Base-by-base conservation (phyloP, 2,113 vertebrate species). In the Hiodon tergisus region DNA sequence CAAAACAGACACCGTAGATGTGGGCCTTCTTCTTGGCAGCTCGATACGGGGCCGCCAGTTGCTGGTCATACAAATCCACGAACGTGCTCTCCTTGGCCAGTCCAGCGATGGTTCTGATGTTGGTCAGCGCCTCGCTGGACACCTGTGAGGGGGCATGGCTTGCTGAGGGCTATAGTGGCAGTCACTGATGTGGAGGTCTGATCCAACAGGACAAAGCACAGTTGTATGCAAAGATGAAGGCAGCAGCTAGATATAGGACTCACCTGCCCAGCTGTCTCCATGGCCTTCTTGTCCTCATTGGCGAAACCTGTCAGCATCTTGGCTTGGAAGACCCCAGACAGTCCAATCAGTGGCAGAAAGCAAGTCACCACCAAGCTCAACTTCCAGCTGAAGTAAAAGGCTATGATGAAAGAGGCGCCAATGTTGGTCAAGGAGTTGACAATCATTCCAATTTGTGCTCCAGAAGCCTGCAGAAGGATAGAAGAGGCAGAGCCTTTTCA, bases 381-480 rank as follows among this genome's bases (percentile, higher is more conserved):
- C 78, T 93, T 93, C 90, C 90, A 93, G 71, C 91, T 92, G 82
- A 87, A 91, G 87, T 86, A 90, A 72, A 91, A 91, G 13, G 89
- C 88, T 62, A 93, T 91, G 76, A 91, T 88, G 59, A 92, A 81
- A 2, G 91, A 87, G 0, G 81, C 88, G 54, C 89, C 88, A 3
- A 93, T 88, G 81, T 70, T 91, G 76, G 88, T 88, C 82, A 93
- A 3, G 0, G 91, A 89, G 78, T 85, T 89, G 13, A 92, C 81
- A 8, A 92, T 82, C 86, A 92, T 91, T 77, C 91, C 91, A 3
- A 93, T 92, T 86, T 92, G 91, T 68, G 89, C 82, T 59, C 91
- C 91, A 8, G 91, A 90, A 54, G 90, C 91, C 91, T 93, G 71
- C 5, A 83, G 53, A 85, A 69, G 31, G 17, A 71, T 4, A 71